Conservation (phyloP, 2,888 invertebrate genomes). For the Lasioglossum marginatum region DNA sequence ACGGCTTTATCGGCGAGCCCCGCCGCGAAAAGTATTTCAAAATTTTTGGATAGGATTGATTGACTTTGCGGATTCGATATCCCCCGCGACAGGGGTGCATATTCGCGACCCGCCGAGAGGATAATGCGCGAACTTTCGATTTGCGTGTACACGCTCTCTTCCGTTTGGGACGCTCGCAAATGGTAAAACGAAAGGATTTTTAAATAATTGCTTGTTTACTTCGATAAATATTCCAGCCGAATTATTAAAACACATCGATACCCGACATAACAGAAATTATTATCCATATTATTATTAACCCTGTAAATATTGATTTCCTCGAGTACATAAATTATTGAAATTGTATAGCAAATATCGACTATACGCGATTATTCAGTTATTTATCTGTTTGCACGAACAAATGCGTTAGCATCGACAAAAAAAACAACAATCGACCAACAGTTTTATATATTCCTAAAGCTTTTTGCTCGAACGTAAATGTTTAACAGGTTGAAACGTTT, state of each 20-base stretch:
- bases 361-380: not conserved
- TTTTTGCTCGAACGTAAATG: not conserved
- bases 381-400: not conserved
- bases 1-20: constrained; percentile 24
- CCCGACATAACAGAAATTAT: not conserved
- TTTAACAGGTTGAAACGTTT: not conserved
- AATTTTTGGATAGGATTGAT: not conserved
- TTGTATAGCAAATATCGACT: not conserved
- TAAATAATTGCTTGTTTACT: not conserved
- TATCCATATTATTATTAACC: not conserved
- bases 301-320: not conserved
- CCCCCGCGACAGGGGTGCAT: not conserved
- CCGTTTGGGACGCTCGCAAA: not conserved
- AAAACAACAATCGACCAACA: not conserved
- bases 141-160: not conserved
- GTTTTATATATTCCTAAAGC: not conserved
- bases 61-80: not conserved
- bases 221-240: not conserved
- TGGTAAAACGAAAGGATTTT: not conserved
- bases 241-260: not conserved
- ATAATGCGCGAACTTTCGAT: not conserved
- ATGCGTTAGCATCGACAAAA: not conserved
- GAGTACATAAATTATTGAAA: too few relatives aligned
- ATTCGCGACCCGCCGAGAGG: not conserved
- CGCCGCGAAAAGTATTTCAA: not conserved